Percentiles rank a stretch among this genome's conserved stretches.
Conservation (phyloP, 2,113 vertebrate species). For the Scomber colias region DNA sequence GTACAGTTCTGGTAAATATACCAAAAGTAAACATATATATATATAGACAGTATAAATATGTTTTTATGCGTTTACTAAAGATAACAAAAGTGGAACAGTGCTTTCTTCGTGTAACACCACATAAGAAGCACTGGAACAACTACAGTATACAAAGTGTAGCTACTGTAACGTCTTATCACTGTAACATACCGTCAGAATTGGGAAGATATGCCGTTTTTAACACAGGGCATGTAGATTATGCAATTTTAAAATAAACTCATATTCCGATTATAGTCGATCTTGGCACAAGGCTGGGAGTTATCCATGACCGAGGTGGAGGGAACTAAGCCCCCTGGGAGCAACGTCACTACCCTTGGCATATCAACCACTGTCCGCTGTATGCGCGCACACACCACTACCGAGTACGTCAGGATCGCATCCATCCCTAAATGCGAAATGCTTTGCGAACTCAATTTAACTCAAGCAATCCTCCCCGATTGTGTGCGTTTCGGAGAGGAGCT, state of each 20-base stretch:
- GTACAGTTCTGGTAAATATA: too few species aligned
- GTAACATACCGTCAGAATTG: too few species aligned
- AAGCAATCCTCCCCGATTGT: conserved; percentile 73
- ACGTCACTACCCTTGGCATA: conserved; percentile 86
- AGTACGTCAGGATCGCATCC: conserved; percentile 86
- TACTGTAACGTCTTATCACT: background rate
- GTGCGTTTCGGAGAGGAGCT: conserved; percentile 76
- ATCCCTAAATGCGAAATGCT: conserved; percentile 89
- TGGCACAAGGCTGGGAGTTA: conserved; percentile 68
- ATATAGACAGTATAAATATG: too few species aligned
- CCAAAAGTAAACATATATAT: too few species aligned
- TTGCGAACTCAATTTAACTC: conserved; percentile 82
- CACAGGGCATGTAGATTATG: background rate
- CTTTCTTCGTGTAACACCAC: too few species aligned
- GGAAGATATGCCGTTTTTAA: background rate
- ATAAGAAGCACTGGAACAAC: background rate
- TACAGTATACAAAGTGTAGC: too few species aligned
- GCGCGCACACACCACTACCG: conserved; percentile 79
- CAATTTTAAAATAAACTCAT: conserved; percentile 2
- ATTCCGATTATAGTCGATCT: conserved; percentile 19
- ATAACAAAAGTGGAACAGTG: background rate
- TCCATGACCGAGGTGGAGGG: conserved; percentile 86
- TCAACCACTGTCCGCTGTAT: conserved; percentile 83
- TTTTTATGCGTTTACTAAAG: background rate
- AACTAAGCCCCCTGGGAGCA: conserved; percentile 83